Conservation (phyloP, 2,113 vertebrate genomes). For the Pycnonotus jocosus region DNA sequence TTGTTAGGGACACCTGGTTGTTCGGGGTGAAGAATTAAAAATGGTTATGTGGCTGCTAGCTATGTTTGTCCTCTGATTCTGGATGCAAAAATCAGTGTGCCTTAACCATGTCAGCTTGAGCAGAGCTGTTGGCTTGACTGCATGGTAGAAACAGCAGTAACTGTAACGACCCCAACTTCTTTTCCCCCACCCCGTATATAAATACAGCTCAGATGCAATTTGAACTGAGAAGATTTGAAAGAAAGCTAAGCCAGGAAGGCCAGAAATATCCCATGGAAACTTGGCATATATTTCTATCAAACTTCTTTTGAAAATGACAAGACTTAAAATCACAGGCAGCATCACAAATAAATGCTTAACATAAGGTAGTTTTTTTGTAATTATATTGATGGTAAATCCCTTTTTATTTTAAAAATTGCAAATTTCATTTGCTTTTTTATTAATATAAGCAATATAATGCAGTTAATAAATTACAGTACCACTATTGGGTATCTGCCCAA, state of each 20-base stretch:
- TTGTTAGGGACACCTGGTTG: not conserved
- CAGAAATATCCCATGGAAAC: conserved; percentile 21
- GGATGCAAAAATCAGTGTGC: not conserved
- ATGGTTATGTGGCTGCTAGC: not conserved
- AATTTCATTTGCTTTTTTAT: not conserved
- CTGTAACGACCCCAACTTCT: not conserved
- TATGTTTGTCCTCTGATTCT: not conserved
- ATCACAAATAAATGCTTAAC: not conserved
- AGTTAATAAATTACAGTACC: not conserved
- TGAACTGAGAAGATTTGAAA: not conserved
- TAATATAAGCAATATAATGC: conserved; percentile 5
- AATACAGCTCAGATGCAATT: not conserved
- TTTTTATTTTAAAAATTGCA: not conserved
- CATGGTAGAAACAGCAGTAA: not conserved
- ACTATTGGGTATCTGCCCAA: not conserved
- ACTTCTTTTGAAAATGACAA: conserved; percentile 1
- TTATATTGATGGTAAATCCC: not conserved
- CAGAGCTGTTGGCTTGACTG: not conserved
- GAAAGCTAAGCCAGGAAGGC: not conserved
- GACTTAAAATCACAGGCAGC: not conserved
- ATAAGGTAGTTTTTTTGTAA: not conserved
- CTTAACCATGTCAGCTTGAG: not conserved
- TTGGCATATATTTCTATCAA: not conserved
- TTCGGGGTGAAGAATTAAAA: not conserved
- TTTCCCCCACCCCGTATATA: not conserved